Base-by-base conservation (phyloP, 2,888 invertebrate species). In the Phrixothrix hirtus region DNA sequence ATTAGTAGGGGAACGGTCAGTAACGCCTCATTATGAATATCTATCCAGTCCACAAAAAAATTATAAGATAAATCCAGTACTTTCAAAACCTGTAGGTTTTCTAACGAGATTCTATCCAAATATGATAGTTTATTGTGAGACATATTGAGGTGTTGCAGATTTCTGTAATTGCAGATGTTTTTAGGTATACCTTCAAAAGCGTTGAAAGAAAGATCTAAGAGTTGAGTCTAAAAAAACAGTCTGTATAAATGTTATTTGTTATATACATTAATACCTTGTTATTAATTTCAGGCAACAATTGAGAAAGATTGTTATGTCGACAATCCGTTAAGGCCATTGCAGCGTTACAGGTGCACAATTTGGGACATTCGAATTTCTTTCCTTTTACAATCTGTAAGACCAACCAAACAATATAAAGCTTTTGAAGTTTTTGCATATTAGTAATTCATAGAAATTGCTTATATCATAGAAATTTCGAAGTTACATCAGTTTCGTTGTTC, bases 181-280 rank as follows among this genome's bases (percentile, higher is more conserved):
- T 63, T 44, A 3, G 87, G 85, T 60, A 87, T 80, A 5, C 74
- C 71, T 1, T 67, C 66, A 51, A 89, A 82, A 31, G 77, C 72
- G 68, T 89, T 89, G 61, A 79, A 78, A 0, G 86, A 83, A 34
- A 89, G 69, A 59, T 86, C 80, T 62, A 89, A 66, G 9, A 80
- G 78, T 65, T 84, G 80, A 25, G 85, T 82, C 85, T 86, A 77
- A 63, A 78, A 79, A 60, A 46, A 51, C 61, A 55, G 10, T 10
- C 5, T 29, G 15, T 11, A 15, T 2, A n/a, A n/a, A 26, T n/a
- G 10, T 27, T 29, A 2, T 5, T 13, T 9, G 6, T 4, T 17
- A 2, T 12, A 26, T 9, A 15, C 11, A 9, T 13, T 34, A 13
- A 17, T 71, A 80, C 80, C 60, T 74, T 64, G 59, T 68, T 67